These are phyloP conservation scores for Camponotus fellah DNA, from an alignment of 2,888 invertebrate species.

Conservation along the genomic window DNA sequence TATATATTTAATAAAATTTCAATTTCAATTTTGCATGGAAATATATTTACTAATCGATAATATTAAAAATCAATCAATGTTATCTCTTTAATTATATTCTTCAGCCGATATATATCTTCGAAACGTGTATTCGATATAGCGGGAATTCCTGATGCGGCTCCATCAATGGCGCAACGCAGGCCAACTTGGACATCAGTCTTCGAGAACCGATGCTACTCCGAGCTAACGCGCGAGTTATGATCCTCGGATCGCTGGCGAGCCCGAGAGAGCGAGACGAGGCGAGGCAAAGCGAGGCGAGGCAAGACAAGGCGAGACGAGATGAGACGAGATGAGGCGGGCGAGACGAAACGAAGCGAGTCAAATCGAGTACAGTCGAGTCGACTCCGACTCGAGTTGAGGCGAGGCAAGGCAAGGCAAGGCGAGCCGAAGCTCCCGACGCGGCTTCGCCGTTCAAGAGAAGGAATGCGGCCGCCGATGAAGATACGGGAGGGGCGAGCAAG, in stretches of 20 bases:
- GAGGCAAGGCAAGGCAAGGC: slow-evolving; percentile 60
- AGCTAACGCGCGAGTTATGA: slow-evolving; percentile 11
- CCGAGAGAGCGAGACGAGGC: not conserved
- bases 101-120: too few relatives aligned
- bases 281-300: not conserved
- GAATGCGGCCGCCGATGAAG: slow-evolving; percentile 86
- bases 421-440: slow-evolving; percentile 66
- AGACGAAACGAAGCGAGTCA: slow-evolving; percentile 13
- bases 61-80: too few relatives aligned
- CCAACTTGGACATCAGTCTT: slow-evolving; percentile 15
- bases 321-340: not conserved
- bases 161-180: slow-evolving; percentile 2
- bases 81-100: too few relatives aligned
- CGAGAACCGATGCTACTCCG: not conserved
- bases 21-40: not conserved
- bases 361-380: slow-evolving; percentile 9
- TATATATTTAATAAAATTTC: not conserved
- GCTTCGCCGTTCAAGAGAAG: slow-evolving; percentile 86
- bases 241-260: slow-evolving; percentile 16
- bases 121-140: too few relatives aligned
- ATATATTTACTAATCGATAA: too few relatives aligned
- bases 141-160: too few relatives aligned
- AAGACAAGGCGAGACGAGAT: not conserved
- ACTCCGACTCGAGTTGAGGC: not conserved
- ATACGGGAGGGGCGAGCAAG: slow-evolving; percentile 57